A percentile compares a stretch with the other conserved stretches of the same genome.
Evolutionary conservation across 1,140 invertebrate genomes (phyloP).

Genomic region (Ostrea denselamellosa): DNA sequence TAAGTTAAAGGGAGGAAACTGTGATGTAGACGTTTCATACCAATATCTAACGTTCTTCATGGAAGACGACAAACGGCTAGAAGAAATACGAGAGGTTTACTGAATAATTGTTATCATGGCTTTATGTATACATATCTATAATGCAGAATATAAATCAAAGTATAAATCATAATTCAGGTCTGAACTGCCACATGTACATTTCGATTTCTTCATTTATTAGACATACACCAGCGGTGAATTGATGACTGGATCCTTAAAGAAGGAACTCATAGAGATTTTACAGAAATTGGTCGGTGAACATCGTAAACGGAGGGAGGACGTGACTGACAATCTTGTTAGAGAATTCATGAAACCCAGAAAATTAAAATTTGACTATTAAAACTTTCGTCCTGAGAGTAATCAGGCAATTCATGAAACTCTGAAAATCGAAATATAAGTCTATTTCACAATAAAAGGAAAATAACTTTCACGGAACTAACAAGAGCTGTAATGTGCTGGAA

Average conservation of each 20-base stretch:
- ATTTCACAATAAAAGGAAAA: too few relatives aligned
- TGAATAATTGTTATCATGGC: not conserved
- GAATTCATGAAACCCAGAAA: slow-evolving; percentile 91
- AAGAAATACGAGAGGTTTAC: slow-evolving; percentile 80
- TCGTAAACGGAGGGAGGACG: slow-evolving; percentile 87
- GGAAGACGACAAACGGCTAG: slow-evolving; percentile 93
- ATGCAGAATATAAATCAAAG: not conserved
- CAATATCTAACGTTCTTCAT: slow-evolving; percentile 98
- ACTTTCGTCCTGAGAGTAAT: not conserved
- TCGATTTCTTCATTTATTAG: slow-evolving; percentile 78
- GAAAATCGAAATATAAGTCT: too few relatives aligned
- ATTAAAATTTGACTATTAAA: slow-evolving; percentile 81
- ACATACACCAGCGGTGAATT: slow-evolving; percentile 93
- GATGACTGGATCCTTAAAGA: slow-evolving; percentile 96
- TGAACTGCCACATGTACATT: not conserved
- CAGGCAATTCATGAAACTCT: too few relatives aligned
- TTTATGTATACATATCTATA: not conserved
- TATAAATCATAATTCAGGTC: not conserved
- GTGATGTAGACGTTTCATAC: slow-evolving; percentile 96
- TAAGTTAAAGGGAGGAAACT: slow-evolving; percentile 92
- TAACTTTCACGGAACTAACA: too few relatives aligned
- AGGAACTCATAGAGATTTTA: slow-evolving; percentile 89
- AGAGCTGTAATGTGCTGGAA: too few relatives aligned
- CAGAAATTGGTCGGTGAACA: slow-evolving; percentile 89
- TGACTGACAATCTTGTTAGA: slow-evolving; percentile 92